Percentiles rank a stretch among this genome's conserved stretches.
These are phyloP conservation scores for Sturnira hondurensis DNA, from an alignment of 2,113 vertebrate species.

Conservation along the genomic window DNA sequence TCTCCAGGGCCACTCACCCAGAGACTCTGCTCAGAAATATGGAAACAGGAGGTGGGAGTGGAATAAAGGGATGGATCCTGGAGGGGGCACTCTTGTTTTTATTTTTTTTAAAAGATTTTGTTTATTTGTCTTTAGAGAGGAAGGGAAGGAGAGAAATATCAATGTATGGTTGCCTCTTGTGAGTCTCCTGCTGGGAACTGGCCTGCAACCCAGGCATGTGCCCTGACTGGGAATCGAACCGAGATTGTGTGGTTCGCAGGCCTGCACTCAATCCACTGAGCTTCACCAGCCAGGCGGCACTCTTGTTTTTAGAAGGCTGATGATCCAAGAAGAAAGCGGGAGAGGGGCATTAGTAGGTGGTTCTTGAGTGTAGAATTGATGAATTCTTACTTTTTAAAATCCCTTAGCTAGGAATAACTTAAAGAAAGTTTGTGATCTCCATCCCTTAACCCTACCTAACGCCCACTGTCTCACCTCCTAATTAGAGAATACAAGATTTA, in stretches of 20 bases:
- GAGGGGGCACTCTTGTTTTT: background rate
- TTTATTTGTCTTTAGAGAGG: no score
- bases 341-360: background rate
- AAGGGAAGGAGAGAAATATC: no score
- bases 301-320: background rate
- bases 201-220: no score
- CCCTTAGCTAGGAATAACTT: background rate
- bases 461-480: background rate
- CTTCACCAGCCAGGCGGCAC: no score
- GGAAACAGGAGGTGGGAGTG: rapidly evolving
- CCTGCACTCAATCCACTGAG: no score
- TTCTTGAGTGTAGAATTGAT: background rate
- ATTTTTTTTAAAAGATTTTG: no score
- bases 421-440: background rate
- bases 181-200: no score
- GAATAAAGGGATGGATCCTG: background rate
- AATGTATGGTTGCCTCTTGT: no score
- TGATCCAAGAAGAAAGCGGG: background rate
- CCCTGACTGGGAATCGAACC: no score
- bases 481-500: background rate
- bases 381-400: background rate
- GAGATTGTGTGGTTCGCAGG: no score
- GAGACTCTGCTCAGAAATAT: background rate
- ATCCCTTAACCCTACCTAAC: background rate
- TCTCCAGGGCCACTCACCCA: background rate